phyloP scores from a whole-genome alignment of 2,797 vertebrate genomes.

The Gadopsis marmoratus region DNA sequence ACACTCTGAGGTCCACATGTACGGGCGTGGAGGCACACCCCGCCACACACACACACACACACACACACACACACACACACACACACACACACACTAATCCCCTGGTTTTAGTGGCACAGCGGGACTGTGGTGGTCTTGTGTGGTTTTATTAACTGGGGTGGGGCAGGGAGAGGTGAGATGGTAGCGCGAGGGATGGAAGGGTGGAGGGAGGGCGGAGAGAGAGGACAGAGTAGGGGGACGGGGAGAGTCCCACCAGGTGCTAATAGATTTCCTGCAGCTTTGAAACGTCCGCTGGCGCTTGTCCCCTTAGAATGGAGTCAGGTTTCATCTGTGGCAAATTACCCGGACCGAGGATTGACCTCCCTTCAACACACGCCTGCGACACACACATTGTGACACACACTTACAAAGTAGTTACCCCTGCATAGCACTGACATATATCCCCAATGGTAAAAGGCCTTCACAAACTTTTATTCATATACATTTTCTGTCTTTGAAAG shows the following conservation, averaged over 20 bases:
- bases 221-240: slow-evolving; percentile 36
- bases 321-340: slow-evolving; percentile 86
- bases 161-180: slow-evolving; percentile 72
- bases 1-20: too few species aligned
- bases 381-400: slow-evolving; percentile 66
- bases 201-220: slow-evolving; percentile 18
- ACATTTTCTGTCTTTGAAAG: not conserved
- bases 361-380: slow-evolving; percentile 70
- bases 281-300: slow-evolving; percentile 80
- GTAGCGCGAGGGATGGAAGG: slow-evolving; percentile 45
- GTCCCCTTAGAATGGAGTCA: slow-evolving; percentile 72
- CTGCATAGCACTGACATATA: slow-evolving; percentile 3
- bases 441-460: slow-evolving; percentile 2
- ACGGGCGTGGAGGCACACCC: too few species aligned
- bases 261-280: slow-evolving; percentile 89
- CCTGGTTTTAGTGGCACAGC: slow-evolving; percentile 75
- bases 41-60: too few species aligned
- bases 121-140: slow-evolving; percentile 77
- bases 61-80: slow-evolving; percentile 54
- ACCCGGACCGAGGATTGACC: slow-evolving; percentile 83
- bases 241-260: slow-evolving; percentile 82
- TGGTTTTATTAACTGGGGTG: slow-evolving; percentile 80
- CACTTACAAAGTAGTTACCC: slow-evolving; percentile 42
- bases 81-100: slow-evolving; percentile 65
- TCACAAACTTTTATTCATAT: not conserved